phyloP scores from a whole-genome alignment of 1,140 invertebrate genomes.

The Parasteatoda tepidariorum region DNA sequence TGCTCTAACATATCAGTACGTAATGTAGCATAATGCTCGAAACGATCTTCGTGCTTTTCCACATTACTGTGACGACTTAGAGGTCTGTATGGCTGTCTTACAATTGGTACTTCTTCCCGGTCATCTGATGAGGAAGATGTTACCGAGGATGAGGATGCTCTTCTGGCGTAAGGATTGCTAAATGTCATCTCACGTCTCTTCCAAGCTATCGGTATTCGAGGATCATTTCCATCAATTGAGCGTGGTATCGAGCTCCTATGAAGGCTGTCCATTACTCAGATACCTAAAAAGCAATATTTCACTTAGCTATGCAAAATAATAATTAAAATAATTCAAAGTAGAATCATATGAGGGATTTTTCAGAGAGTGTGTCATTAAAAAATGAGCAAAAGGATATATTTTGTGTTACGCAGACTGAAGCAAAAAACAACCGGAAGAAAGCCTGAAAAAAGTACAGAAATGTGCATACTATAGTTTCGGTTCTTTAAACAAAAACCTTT shows the following conservation, averaged over 20 bases:
- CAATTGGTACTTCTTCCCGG: conserved; percentile 61
- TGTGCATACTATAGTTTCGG: too few species aligned
- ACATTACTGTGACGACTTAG: conserved; percentile 55
- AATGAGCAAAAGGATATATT: too few species aligned
- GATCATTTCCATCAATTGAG: conserved; percentile 9
- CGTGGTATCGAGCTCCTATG: neutral
- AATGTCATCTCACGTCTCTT: conserved; percentile 58
- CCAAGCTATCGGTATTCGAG: conserved; percentile 61
- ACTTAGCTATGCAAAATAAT: too few species aligned
- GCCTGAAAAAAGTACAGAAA: too few species aligned
- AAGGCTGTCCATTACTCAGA: conserved; percentile 29
- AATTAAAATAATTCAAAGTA: too few species aligned
- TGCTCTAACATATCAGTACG: conserved; percentile 38
- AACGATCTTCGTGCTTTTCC: conserved; percentile 11
- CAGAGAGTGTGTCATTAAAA: too few species aligned
- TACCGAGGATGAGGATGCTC: conserved; percentile 24
- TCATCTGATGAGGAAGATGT: conserved; percentile 59
- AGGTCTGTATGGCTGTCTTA: conserved; percentile 56
- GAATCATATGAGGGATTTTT: too few species aligned
- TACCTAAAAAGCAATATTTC: neutral
- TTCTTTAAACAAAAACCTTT: too few species aligned
- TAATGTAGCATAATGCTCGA: conserved; percentile 53
- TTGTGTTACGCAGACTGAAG: too few species aligned
- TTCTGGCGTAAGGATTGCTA: conserved; percentile 33
- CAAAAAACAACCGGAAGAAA: too few species aligned